These are phyloP conservation scores for Phacellophora camtschatica DNA, from an alignment of 30 jellyfish, hydroid and myxozoan genomes.

Conservation along the genomic window DNA sequence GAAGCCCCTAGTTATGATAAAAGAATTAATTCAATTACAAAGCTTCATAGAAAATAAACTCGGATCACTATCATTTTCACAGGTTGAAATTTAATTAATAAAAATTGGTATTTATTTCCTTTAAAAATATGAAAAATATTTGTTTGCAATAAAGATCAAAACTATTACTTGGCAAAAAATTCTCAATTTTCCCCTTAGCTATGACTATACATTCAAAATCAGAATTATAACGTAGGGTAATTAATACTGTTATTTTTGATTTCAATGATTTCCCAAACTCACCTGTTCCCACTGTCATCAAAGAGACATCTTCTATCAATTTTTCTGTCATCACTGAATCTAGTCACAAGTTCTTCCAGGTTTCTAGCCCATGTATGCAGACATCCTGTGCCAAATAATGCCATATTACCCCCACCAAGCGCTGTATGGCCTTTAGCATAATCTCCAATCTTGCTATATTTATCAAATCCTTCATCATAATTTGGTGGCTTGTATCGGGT, in stretches of 20 bases:
- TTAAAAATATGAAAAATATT: too few relatives aligned
- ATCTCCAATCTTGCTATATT: conserved; percentile 20
- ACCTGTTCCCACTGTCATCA: conserved; percentile 95
- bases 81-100: too few relatives aligned
- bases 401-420: conserved; percentile 91
- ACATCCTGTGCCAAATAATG: conserved; percentile 93
- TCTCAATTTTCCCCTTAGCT: too few relatives aligned
- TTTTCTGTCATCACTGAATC: conserved; percentile 62
- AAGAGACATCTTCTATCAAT: conserved; percentile 64
- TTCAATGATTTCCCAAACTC: too few relatives aligned
- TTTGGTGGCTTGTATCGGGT: conserved; percentile 82
- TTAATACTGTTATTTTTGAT: too few relatives aligned
- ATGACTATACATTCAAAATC: too few relatives aligned
- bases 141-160: too few relatives aligned
- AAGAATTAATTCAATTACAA: not conserved
- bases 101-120: too few relatives aligned
- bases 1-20: conserved; percentile 56
- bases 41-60: not conserved
- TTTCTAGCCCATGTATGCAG: conserved; percentile 90
- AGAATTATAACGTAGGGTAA: too few relatives aligned
- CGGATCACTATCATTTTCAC: too few relatives aligned
- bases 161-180: too few relatives aligned
- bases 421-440: conserved; percentile 93
- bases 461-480: conserved; percentile 40
- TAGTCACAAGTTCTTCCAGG: conserved; percentile 58